phyloP scores from a whole-genome alignment of 2,888 invertebrate genomes.

The Trichogramma dendrolimi region DNA sequence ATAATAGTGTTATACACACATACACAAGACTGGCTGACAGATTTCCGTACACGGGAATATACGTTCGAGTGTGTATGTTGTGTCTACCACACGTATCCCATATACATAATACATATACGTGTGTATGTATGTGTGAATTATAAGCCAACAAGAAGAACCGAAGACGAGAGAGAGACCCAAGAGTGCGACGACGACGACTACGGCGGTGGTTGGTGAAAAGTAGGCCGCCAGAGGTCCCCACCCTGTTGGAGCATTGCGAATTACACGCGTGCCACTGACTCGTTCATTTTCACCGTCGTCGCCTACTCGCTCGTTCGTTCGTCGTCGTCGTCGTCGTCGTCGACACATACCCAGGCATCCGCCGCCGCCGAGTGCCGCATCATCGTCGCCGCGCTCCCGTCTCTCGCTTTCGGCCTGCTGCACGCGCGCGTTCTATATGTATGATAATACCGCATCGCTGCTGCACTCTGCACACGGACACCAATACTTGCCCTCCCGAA shows the following conservation, averaged over 20 bases:
- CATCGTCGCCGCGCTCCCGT: too few species aligned
- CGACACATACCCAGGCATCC: neutral
- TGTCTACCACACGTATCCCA: too few species aligned
- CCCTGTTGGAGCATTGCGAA: neutral
- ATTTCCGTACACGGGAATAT: too few species aligned
- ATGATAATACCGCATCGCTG: constrained; percentile 18
- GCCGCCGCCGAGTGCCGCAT: neutral
- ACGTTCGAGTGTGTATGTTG: too few species aligned
- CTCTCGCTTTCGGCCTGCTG: too few species aligned
- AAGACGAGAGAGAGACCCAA: constrained; percentile 5
- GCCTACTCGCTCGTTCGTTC: neutral
- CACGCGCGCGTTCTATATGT: constrained; percentile 22
- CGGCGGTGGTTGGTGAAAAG: constrained; percentile 6
- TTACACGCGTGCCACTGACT: neutral
- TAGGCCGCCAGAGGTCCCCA: constrained; percentile 28
- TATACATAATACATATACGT: too few species aligned
- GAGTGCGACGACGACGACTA: neutral
- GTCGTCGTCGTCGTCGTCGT: neutral
- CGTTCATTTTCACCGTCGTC: constrained; percentile 6
- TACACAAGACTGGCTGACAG: too few species aligned
- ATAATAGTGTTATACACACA: too few species aligned
- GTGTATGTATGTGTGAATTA: too few species aligned
- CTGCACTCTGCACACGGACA: too few species aligned
- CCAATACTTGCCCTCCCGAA: too few species aligned
- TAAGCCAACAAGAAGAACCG: neutral